phyloP scores from a whole-genome alignment of 1,140 invertebrate genomes.

The Drosophila athabasca region DNA sequence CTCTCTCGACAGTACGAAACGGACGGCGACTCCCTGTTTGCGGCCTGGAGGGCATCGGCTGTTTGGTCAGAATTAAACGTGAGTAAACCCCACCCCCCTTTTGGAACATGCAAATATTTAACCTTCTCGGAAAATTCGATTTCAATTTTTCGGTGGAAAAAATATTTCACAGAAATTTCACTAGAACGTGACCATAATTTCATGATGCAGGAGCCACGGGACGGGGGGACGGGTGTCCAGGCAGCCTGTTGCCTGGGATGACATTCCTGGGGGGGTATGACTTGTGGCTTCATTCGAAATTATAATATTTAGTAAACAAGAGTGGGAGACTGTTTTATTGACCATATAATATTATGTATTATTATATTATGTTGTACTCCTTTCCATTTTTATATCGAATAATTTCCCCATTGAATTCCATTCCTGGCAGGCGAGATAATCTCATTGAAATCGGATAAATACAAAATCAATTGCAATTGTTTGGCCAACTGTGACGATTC shows the following conservation, averaged over 20 bases:
- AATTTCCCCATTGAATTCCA: neutral
- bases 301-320: too few relatives aligned
- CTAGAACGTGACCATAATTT: slow-evolving; percentile 65
- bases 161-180: slow-evolving; percentile 37
- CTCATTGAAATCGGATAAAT: slow-evolving; percentile 81
- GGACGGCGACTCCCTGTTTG: slow-evolving; percentile 84
- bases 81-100: slow-evolving; percentile 42
- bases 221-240: too few relatives aligned
- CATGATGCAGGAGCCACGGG: slow-evolving; percentile 4
- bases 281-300: neutral
- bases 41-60: slow-evolving; percentile 86
- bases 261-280: slow-evolving; percentile 5
- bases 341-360: too few relatives aligned
- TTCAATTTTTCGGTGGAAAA: slow-evolving; percentile 45
- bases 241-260: slow-evolving; percentile 43
- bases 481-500: slow-evolving; percentile 87
- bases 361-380: too few relatives aligned
- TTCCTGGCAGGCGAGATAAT: slow-evolving; percentile 83
- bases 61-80: slow-evolving; percentile 86
- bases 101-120: slow-evolving; percentile 71
- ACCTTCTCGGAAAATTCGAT: slow-evolving; percentile 42
- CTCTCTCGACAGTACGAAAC: slow-evolving; percentile 82
- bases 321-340: too few relatives aligned
- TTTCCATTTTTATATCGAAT: neutral
- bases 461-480: slow-evolving; percentile 86